Evolutionary conservation across 2,797 vertebrate genomes (phyloP), one percentile per base, ranked within the genome.

Genomic region (Neosalanx taihuensis): DNA sequence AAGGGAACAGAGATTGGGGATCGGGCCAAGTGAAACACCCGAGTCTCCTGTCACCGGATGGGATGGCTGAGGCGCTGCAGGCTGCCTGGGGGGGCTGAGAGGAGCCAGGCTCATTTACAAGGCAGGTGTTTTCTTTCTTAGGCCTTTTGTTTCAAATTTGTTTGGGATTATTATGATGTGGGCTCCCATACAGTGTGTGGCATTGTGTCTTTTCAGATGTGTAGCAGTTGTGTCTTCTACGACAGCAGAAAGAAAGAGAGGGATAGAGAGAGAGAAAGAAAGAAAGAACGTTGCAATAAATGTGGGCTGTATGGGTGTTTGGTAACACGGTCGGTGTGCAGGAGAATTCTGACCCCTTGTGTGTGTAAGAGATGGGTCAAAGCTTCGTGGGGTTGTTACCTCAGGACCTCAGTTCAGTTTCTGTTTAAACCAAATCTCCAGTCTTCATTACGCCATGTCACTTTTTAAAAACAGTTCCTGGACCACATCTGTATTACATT

Each of bases 401-500:
- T 79, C 69, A 77, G 72, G 73, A 78, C 74, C 63, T 75, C 72
- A 74, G 81, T 75, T 64, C 64, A 53, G 23, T 29, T 18, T 20
- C 31, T 57, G 56, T 66, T 74, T 67, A 62, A 73, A 79, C 74
- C 37, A 23, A 46, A 60, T 67, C 68, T 69, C 75, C 18, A 53
- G 18, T 76, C 72, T 69, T 77, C 71, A 67, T 80, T 63, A 74
- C 74, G 70, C 68, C 64, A 68, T 59, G 69, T 63, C 5, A 31
- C 53, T 5, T 35, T 35, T 35, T 4, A 6, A 46, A 46, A 46
- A 13, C 61, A 72, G 74, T 83, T 85, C 81, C 73, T 76, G 74
- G 64, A 83, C 80, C 79, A 81, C 83, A 82, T 82, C 76, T 85
- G 84, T 76, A 72, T 59, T 12, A 6, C 60, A 77, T 88, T 82